Evolutionary conservation across 2,113 vertebrate species (phyloP).

Genomic region (Mus pahari): DNA sequence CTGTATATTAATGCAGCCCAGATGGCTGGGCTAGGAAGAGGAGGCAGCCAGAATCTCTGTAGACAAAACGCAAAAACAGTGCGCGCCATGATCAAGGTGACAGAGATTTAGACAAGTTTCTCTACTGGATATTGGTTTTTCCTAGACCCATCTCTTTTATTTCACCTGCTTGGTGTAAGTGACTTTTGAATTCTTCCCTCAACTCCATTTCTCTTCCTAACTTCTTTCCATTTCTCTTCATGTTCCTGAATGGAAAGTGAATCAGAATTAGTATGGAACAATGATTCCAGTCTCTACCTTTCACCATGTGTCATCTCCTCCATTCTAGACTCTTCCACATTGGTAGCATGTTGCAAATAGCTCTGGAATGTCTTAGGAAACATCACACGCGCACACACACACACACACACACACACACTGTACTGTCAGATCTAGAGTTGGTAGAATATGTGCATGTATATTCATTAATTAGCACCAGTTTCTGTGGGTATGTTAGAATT

Average conservation of each 20-base stretch:
- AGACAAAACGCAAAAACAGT: slow-evolving; percentile 9
- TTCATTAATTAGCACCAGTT: not conserved
- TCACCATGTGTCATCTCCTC: not conserved
- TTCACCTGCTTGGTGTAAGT: slow-evolving; percentile 54
- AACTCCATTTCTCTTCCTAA: not conserved
- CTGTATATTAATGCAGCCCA: not conserved
- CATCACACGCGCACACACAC: not conserved
- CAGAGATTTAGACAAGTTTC: not conserved
- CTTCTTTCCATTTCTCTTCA: not conserved
- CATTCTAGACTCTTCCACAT: not conserved
- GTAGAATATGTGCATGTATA: not conserved
- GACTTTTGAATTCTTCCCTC: not conserved
- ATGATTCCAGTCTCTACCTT: not conserved
- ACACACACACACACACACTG: not conserved
- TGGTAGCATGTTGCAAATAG: not conserved
- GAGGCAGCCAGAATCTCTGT: not conserved
- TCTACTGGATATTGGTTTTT: not conserved
- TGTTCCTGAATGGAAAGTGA: not conserved
- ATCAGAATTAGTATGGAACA: slow-evolving; percentile 25
- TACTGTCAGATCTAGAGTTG: not conserved
- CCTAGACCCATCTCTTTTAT: not conserved
- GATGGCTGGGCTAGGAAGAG: not conserved
- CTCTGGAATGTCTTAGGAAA: not conserved
- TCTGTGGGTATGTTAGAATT: not conserved
- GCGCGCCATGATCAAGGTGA: not conserved